Base-by-base conservation (phyloP, 2,113 vertebrate species). In the Coracopsis vasa region DNA sequence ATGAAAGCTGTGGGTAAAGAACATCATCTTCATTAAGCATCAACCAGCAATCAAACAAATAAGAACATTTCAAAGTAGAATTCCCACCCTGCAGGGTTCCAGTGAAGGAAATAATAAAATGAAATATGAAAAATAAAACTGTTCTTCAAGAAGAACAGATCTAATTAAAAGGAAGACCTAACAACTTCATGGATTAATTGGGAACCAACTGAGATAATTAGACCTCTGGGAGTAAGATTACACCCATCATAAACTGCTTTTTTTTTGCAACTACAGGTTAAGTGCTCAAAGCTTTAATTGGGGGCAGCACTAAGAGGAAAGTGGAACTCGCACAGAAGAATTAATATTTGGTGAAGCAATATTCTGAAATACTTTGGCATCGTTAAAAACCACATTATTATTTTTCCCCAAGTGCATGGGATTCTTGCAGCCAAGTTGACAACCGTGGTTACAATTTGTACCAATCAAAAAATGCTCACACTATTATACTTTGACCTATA, bases 131-230 rank as follows among this genome's bases (percentile, higher is more conserved):
- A 96, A 95, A 94, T 92, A 97, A 97, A 92, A 94, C 92, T 97
- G 72, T 95, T 98, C 96, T 98, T 97, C 96, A 82, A 96, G 87
- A 98, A 95, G 96, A 98, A 98, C 92, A 98, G 97, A 98, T 98
- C 97, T 98, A 98, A 98, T 98, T 98, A 98, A 99, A 98, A 98
- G 95, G 97, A 99, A 96, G 98, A 98, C 98, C 98, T 99, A 99
- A 99, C 98, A 99, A 98, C 98, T 99, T 98, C 98, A 98, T 98
- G 98, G 98, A 99, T 99, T 99, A 99, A 99, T 99, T 99, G 99
- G 98, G 96, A 99, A 97, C 98, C 99, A 98, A 98, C 98, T 98
- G 98, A 99, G 99, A 99, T 99, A 99, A 99, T 99, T 98, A 99
- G 98, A 98, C 99, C 98, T 99, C 98, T 98, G 99, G 98, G 99